A percentile compares a stretch with the other conserved stretches of the same genome.
Evolutionary conservation across 2,113 vertebrate genomes (phyloP).

Genomic region (Puma concolor): DNA sequence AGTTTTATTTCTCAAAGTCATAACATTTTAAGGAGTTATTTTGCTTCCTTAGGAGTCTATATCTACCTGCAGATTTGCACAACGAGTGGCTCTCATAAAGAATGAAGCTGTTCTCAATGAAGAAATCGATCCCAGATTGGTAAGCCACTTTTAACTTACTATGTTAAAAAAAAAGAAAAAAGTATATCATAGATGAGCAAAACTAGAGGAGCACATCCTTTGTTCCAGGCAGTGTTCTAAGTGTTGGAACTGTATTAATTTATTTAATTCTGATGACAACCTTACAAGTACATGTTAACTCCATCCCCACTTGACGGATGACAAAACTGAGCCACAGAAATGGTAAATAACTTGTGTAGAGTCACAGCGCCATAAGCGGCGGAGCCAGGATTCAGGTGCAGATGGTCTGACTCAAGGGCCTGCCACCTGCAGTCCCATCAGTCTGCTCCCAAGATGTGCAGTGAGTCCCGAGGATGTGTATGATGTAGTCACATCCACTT

Average conservation of each 20-base stretch:
- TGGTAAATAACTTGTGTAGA: neutral
- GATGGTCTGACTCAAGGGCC: neutral
- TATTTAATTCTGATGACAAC: neutral
- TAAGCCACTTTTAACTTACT: slow-evolving; percentile 82
- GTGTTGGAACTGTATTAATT: neutral
- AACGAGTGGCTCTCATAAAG: slow-evolving; percentile 96
- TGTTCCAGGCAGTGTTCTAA: neutral
- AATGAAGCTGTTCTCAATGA: slow-evolving; percentile 97
- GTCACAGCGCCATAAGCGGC: neutral
- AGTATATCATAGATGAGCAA: neutral
- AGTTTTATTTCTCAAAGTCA: neutral
- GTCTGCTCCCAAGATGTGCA: neutral
- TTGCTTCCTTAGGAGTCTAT: slow-evolving; percentile 92
- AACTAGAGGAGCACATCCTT: neutral
- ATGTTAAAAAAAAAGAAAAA: neutral
- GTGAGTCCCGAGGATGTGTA: neutral
- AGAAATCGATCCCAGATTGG: slow-evolving; percentile 95
- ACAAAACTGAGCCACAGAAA: neutral
- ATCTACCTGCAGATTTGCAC: slow-evolving; percentile 97
- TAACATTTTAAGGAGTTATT: slow-evolving; percentile 13
- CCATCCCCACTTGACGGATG: neutral
- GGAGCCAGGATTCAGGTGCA: neutral
- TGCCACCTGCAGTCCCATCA: fast-evolving
- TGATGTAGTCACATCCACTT: neutral
- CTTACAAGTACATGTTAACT: neutral